phyloP scores from a whole-genome alignment of 2,797 vertebrate genomes.

The Platyrinchus mystaceus region DNA sequence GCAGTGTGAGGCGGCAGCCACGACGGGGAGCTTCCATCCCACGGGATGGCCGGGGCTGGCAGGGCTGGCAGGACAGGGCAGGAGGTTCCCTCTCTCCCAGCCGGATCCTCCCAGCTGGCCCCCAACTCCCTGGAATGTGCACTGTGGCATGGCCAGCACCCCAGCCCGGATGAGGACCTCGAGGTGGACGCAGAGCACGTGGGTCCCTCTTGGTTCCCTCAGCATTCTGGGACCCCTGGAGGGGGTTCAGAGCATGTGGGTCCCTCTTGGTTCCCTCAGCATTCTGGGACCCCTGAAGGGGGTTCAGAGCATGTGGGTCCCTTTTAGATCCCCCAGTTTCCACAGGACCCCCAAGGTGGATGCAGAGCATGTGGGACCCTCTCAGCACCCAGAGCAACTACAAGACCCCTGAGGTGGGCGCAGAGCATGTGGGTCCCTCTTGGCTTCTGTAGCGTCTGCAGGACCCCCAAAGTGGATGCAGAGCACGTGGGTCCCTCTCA shows the following conservation, averaged over 20 bases:
- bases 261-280: neutral
- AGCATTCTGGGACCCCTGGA: too few species aligned
- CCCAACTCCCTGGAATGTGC: fast-evolving
- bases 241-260: too few species aligned
- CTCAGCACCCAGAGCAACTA: too few species aligned
- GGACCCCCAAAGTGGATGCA: neutral
- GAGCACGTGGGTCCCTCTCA: neutral
- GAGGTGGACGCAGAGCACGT: fast-evolving
- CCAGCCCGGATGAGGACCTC: fast-evolving
- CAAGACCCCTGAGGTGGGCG: neutral
- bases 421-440: neutral
- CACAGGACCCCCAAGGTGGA: neutral
- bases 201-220: neutral
- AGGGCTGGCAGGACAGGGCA: neutral
- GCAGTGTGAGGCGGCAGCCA: neutral
- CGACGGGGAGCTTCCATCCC: slow-evolving; percentile 1
- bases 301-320: too few species aligned
- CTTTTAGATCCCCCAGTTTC: neutral
- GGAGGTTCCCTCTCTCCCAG: too few species aligned
- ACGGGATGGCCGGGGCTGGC: neutral
- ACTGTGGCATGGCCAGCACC: fast-evolving
- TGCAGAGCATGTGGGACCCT: neutral
- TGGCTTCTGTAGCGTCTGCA: neutral
- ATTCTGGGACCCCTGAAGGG: too few species aligned
- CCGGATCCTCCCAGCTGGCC: neutral